phyloP scores from a whole-genome alignment of 2,113 vertebrate genomes.

The Corynorhinus townsendii region DNA sequence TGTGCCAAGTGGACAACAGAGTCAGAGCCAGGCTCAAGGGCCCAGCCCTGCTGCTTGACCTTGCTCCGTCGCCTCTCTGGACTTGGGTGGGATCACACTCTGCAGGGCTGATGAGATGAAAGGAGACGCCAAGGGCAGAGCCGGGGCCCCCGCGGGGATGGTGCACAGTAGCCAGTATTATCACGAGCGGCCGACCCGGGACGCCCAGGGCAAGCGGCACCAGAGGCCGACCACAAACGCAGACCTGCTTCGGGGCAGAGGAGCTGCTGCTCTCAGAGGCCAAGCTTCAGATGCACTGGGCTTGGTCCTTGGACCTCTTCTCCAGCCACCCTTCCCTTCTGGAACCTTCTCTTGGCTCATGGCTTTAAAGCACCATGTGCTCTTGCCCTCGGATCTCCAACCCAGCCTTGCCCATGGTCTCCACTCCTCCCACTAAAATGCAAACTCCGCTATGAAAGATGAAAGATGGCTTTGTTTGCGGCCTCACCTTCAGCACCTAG shows the following conservation, averaged over 20 bases:
- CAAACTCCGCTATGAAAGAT: rapidly evolving
- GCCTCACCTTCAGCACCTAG: background rate
- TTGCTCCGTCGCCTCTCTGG: too few species aligned
- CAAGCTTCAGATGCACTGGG: background rate
- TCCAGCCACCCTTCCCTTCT: background rate
- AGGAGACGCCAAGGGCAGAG: background rate
- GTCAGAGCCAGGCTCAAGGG: background rate
- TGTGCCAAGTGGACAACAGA: background rate
- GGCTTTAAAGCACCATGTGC: background rate
- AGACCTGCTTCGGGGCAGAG: rapidly evolving
- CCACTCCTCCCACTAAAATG: background rate
- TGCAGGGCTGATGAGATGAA: background rate
- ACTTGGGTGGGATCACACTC: background rate
- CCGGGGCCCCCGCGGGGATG: rapidly evolving
- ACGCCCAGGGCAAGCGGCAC: background rate
- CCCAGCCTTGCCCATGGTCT: background rate
- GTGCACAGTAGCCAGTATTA: rapidly evolving
- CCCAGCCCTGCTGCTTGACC: background rate
- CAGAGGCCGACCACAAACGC: background rate
- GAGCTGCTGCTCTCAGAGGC: background rate
- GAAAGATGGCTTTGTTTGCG: background rate
- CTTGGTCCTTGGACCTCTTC: background rate
- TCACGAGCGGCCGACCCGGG: background rate
- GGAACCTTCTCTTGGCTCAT: background rate
- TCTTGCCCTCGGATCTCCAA: background rate